Percentiles rank a stretch among this genome's conserved stretches.
phyloP scores from a whole-genome alignment of 92 coral and sea anemone genomes.

The Epizoanthus rinbou region DNA sequence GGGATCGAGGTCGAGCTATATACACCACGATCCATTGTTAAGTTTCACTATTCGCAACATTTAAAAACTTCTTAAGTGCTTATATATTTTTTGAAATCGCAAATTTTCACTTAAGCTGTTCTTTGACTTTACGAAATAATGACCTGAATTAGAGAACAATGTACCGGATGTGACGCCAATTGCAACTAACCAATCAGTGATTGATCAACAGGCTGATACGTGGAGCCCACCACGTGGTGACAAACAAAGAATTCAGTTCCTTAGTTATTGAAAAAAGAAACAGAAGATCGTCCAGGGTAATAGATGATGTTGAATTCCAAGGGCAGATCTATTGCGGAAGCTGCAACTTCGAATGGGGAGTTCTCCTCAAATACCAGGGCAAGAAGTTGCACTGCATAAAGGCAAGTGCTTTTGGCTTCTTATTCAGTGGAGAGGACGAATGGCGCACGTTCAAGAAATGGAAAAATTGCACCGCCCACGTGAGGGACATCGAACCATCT shows the following conservation, averaged over 20 bases:
- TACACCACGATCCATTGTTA: too few relatives aligned
- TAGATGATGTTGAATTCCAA: slow-evolving; percentile 48
- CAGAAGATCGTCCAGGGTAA: slow-evolving; percentile 3
- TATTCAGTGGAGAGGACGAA: slow-evolving; percentile 43
- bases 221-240: slow-evolving; percentile 66
- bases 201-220: slow-evolving; percentile 11
- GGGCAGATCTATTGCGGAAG: slow-evolving; percentile 58
- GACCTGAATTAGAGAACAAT: too few relatives aligned
- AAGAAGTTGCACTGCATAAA: slow-evolving; percentile 67
- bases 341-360: slow-evolving; percentile 76
- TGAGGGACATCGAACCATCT: slow-evolving; percentile 41
- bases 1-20: too few relatives aligned
- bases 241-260: slow-evolving; percentile 41
- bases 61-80: too few relatives aligned
- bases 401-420: slow-evolving; percentile 61
- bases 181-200: neutral
- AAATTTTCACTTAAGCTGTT: too few relatives aligned
- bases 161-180: neutral
- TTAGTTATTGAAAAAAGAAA: slow-evolving; percentile 26
- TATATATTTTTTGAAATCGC: too few relatives aligned
- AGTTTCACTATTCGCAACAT: too few relatives aligned
- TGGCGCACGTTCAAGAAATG: slow-evolving; percentile 56
- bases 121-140: too few relatives aligned
- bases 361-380: slow-evolving; percentile 58
- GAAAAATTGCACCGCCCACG: slow-evolving; percentile 55